These are phyloP conservation scores for Microctenopoma lineatum DNA, from an alignment of 2,797 vertebrate genomes.

Conservation along the genomic window DNA sequence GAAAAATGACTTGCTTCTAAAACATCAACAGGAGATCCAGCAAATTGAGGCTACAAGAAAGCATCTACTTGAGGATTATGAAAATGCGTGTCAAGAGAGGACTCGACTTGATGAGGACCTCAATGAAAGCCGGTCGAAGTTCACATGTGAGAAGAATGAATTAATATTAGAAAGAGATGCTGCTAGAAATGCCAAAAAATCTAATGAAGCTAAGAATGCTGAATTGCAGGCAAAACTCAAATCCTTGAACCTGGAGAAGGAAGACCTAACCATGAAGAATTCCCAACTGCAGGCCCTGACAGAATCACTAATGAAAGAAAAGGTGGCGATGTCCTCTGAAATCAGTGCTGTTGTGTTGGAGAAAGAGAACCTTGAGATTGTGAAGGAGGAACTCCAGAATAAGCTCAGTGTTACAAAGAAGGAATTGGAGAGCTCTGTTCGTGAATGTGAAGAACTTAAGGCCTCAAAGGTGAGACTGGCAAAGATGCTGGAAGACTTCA, in stretches of 20 bases:
- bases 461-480: constrained; percentile 83
- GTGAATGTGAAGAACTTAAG: constrained; percentile 83
- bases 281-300: constrained; percentile 67
- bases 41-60: constrained; percentile 71
- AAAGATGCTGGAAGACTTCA: constrained; percentile 87
- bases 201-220: constrained; percentile 71
- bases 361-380: constrained; percentile 71
- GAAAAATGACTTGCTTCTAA: constrained; percentile 68
- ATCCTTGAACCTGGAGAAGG: constrained; percentile 77
- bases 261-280: constrained; percentile 79
- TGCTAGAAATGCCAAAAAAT: constrained; percentile 72
- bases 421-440: constrained; percentile 72
- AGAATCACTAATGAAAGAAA: constrained; percentile 76
- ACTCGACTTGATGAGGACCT: constrained; percentile 71
- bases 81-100: constrained; percentile 71
- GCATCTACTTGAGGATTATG: constrained; percentile 83
- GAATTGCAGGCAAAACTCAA: constrained; percentile 77
- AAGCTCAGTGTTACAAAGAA: constrained; percentile 73
- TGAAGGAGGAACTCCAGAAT: constrained; percentile 75
- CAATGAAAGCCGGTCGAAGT: constrained; percentile 61
- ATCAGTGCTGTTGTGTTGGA: constrained; percentile 63
- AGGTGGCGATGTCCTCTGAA: constrained; percentile 62
- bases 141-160: constrained; percentile 67
- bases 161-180: constrained; percentile 71
- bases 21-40: constrained; percentile 73